These are phyloP conservation scores for Drosophila imparisetae DNA, from an alignment of 2,888 invertebrate species.

Conservation along the genomic window DNA sequence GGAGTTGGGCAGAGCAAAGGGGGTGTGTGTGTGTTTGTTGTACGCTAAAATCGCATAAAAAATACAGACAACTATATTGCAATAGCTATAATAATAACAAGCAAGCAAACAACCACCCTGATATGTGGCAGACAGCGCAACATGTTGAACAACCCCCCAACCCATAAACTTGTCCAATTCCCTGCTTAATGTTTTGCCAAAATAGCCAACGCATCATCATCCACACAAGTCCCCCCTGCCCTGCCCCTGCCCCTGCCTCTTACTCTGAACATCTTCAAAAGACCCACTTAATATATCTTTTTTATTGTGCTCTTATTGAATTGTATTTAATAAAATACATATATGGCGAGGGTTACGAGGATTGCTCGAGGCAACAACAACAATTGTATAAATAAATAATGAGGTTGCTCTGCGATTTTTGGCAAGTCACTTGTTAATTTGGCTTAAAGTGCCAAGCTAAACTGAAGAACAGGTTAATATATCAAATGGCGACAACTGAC, in stretches of 20 bases:
- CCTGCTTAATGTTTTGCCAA: slow-evolving; percentile 63
- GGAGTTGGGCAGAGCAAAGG: background rate
- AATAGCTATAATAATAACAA: slow-evolving; percentile 63
- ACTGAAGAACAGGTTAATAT: slow-evolving; percentile 51
- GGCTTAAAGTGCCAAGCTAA: slow-evolving; percentile 12
- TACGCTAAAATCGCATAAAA: slow-evolving; percentile 77
- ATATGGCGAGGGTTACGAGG: slow-evolving; percentile 50
- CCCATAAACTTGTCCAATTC: slow-evolving; percentile 34
- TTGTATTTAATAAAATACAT: slow-evolving; percentile 75
- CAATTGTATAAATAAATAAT: slow-evolving; percentile 72
- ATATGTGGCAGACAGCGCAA: slow-evolving; percentile 31
- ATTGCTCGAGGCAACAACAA: slow-evolving; percentile 41
- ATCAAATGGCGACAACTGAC: slow-evolving; percentile 65
- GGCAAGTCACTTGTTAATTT: slow-evolving; percentile 45
- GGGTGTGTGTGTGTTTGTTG: slow-evolving; percentile 70
- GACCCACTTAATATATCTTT: slow-evolving; percentile 31
- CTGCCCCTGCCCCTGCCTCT: background rate
- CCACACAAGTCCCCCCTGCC: background rate
- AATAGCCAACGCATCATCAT: slow-evolving; percentile 63
- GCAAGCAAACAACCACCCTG: slow-evolving; percentile 25
- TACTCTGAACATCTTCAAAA: slow-evolving; percentile 12
- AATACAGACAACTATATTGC: slow-evolving; percentile 45
- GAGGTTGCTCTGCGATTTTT: slow-evolving; percentile 69
- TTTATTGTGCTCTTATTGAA: slow-evolving; percentile 64
- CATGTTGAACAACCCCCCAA: slow-evolving; percentile 33